These are phyloP conservation scores for Sphinx pinastri DNA, from an alignment of 2,888 invertebrate genomes.

Conservation along the genomic window DNA sequence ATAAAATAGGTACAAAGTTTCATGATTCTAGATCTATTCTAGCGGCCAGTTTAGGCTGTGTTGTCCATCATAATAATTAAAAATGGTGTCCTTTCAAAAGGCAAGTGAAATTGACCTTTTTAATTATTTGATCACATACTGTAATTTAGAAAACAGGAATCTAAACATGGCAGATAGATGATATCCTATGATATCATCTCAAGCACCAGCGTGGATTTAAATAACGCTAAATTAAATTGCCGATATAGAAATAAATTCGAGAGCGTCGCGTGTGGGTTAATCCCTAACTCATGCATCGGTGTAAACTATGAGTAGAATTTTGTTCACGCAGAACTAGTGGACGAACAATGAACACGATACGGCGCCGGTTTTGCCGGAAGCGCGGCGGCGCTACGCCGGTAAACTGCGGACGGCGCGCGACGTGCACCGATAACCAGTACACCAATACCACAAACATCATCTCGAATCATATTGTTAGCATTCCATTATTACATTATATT, in stretches of 20 bases:
- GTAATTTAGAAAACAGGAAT: no score
- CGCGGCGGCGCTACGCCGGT: slow-evolving; percentile 46
- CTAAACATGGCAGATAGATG: no score
- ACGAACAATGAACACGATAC: slow-evolving; percentile 56
- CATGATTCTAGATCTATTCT: no score
- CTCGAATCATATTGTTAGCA: neutral
- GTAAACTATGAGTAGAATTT: slow-evolving; percentile 53
- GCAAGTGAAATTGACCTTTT: no score
- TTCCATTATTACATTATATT: neutral
- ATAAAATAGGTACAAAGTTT: no score
- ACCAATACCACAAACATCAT: slow-evolving; percentile 29
- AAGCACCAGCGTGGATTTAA: neutral
- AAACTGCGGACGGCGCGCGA: slow-evolving; percentile 45
- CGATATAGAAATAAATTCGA: neutral
- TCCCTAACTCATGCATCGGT: slow-evolving; percentile 18
- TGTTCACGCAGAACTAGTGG: slow-evolving; percentile 52
- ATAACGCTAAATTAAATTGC: neutral
- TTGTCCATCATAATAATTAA: no score
- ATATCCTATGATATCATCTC: neutral
- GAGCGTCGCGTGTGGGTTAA: neutral
- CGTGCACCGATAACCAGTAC: slow-evolving; percentile 45
- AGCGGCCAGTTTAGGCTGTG: no score
- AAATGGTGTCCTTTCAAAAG: no score
- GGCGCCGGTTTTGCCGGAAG: slow-evolving; percentile 63
- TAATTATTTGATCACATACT: no score